These are phyloP conservation scores for Microcebus griseorufus DNA, from an alignment of 2,113 vertebrate genomes.

Conservation along the genomic window DNA sequence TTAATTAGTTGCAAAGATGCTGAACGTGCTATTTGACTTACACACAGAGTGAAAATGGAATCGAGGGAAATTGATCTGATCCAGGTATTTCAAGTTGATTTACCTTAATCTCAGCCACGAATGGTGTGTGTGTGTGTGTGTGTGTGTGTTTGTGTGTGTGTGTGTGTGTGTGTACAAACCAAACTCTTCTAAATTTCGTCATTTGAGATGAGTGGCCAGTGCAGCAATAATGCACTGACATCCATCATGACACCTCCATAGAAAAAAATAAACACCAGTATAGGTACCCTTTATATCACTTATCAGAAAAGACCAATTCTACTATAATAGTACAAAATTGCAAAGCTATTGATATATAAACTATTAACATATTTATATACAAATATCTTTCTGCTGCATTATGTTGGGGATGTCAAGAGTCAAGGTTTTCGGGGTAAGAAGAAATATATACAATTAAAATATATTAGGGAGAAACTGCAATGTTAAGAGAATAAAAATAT, in stretches of 20 bases:
- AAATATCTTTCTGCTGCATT: constrained; percentile 30
- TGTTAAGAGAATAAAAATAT: constrained; percentile 25
- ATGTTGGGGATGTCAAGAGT: constrained; percentile 10
- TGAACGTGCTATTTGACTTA: background rate
- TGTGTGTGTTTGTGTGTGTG: too few species aligned
- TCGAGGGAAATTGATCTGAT: background rate
- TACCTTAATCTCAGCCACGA: background rate
- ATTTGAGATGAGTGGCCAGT: background rate
- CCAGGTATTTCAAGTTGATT: background rate
- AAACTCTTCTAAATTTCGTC: constrained; percentile 4
- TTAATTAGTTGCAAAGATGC: background rate
- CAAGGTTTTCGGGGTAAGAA: background rate
- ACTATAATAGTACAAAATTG: background rate
- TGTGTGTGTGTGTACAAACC: background rate
- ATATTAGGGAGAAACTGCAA: background rate
- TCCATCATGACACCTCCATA: background rate
- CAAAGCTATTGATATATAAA: background rate
- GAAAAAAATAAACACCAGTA: background rate
- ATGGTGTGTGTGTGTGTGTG: background rate
- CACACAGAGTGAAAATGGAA: background rate
- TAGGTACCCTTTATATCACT: background rate
- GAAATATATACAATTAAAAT: constrained; percentile 38
- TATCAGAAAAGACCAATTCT: background rate
- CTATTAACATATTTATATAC: background rate
- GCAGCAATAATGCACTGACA: background rate